Percentiles rank a stretch among this genome's conserved stretches.
phyloP scores from a whole-genome alignment of 2,113 vertebrate species.

The Halichoeres trimaculatus region DNA sequence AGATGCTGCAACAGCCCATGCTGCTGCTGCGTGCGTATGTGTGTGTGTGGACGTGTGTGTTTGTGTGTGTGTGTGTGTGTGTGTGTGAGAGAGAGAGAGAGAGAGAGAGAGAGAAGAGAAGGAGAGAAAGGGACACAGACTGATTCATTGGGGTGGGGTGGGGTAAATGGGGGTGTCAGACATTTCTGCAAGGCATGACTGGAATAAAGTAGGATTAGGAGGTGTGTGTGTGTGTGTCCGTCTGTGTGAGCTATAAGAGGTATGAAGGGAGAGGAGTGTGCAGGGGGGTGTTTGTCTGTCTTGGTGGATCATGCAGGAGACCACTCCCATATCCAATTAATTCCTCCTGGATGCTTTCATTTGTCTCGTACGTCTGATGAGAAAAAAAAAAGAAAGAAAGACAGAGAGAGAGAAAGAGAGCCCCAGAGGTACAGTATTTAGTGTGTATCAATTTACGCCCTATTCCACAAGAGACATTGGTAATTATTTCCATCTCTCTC shows the following conservation, averaged over 20 bases:
- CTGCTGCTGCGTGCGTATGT: conserved; percentile 7
- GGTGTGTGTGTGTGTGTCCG: conserved; percentile 51
- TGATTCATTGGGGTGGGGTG: conserved; percentile 58
- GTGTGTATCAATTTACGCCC: conserved; percentile 80
- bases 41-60: conserved; percentile 52
- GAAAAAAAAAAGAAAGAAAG: conserved; percentile 20
- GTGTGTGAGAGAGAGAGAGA: conserved; percentile 30
- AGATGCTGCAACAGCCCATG: conserved; percentile 59
- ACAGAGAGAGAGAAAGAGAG: conserved; percentile 32
- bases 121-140: conserved; percentile 77
- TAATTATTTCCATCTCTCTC: conserved; percentile 78
- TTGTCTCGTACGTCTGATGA: conserved; percentile 75
- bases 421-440: conserved; percentile 77
- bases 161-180: conserved; percentile 63
- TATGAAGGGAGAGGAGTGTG: conserved; percentile 34
- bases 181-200: conserved; percentile 80
- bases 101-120: conserved; percentile 52
- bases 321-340: conserved; percentile 84
- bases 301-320: conserved; percentile 77
- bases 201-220: conserved; percentile 74
- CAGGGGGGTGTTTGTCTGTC: conserved; percentile 70
- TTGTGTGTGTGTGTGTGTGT: conserved; percentile 44
- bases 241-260: conserved; percentile 38
- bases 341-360: conserved; percentile 83
- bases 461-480: conserved; percentile 78